phyloP scores from a whole-genome alignment of 2,888 invertebrate species.

The Spisula solida region DNA sequence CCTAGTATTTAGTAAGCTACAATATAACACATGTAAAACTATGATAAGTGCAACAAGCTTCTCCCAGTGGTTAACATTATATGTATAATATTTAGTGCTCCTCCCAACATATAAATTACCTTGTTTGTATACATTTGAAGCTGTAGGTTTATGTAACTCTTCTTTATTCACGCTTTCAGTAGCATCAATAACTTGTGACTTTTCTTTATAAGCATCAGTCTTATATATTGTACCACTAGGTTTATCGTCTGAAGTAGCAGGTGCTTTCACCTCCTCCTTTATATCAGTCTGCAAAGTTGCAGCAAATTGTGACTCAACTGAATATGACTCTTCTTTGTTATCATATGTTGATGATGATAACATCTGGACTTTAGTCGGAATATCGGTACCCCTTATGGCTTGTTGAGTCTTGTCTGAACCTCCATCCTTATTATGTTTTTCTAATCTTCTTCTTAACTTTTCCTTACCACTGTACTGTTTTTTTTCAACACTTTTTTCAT shows the following conservation, averaged over 20 bases:
- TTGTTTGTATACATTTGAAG: background rate
- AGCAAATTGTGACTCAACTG: constrained; percentile 16
- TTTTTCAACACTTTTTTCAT: background rate
- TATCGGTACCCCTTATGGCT: background rate
- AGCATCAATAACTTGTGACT: background rate
- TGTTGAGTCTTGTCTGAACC: background rate
- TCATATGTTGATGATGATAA: background rate
- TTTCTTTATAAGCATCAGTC: constrained; percentile 36
- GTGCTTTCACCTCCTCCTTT: background rate
- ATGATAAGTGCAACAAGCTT: background rate
- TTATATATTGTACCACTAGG: constrained; percentile 36
- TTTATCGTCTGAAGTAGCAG: constrained; percentile 34
- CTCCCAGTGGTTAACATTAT: background rate
- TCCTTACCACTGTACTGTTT: constrained; percentile 26
- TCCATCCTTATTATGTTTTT: background rate
- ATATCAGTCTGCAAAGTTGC: background rate
- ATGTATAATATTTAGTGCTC: background rate
- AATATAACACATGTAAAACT: background rate
- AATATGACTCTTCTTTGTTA: background rate
- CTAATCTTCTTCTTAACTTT: constrained; percentile 15
- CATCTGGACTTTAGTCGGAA: background rate
- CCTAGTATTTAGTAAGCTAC: background rate
- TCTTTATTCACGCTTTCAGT: constrained; percentile 3
- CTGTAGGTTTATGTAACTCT: background rate
- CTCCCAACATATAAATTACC: background rate